phyloP scores from a whole-genome alignment of 2,113 vertebrate genomes.

The Lichenostomus cassidix region DNA sequence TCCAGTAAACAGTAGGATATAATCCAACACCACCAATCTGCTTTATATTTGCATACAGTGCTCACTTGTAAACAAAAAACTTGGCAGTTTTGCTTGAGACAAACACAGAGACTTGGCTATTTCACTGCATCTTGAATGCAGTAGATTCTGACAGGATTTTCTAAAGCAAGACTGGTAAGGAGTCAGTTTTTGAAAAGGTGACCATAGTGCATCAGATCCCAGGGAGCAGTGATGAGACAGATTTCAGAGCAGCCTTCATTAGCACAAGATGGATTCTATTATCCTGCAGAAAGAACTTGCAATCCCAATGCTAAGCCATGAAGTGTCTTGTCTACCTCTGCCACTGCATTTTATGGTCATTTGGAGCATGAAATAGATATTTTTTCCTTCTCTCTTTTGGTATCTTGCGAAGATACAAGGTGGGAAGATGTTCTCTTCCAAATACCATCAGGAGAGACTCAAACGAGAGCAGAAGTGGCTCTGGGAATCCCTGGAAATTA shows the following conservation, averaged over 20 bases:
- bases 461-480: background rate
- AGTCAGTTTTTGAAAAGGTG: background rate
- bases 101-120: background rate
- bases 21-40: background rate
- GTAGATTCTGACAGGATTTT: background rate
- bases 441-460: background rate
- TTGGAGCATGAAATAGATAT: background rate
- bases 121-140: background rate
- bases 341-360: background rate
- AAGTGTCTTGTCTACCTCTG: background rate
- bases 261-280: background rate
- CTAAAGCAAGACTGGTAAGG: background rate
- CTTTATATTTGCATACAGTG: background rate
- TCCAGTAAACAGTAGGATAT: rapidly evolving
- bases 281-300: background rate
- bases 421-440: background rate
- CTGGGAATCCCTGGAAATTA: background rate
- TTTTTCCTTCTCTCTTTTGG: background rate
- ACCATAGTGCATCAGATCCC: background rate
- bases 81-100: background rate
- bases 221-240: background rate
- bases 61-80: background rate
- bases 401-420: background rate
- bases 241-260: background rate
- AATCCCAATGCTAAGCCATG: background rate